phyloP scores from a whole-genome alignment of 2,113 vertebrate species.

The Scytalopus superciliaris region DNA sequence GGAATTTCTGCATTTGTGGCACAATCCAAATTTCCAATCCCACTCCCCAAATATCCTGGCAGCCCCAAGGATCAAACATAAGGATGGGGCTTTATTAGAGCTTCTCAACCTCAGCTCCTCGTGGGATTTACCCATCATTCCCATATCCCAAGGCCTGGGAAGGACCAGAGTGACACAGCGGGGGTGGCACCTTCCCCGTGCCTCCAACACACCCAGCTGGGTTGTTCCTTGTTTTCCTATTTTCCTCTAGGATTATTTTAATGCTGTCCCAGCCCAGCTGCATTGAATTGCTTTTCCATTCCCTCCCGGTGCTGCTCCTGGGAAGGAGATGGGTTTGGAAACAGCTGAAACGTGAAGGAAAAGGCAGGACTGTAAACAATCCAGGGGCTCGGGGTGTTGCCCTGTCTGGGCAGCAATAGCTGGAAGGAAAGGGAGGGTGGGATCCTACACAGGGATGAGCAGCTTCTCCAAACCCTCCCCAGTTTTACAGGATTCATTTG shows the following conservation, averaged over 20 bases:
- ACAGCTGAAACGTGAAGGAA: neutral
- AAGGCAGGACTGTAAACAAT: neutral
- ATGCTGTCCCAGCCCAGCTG: neutral
- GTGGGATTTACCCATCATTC: neutral
- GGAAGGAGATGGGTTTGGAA: neutral
- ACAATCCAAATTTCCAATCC: neutral
- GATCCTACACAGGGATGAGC: neutral
- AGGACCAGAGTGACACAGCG: neutral
- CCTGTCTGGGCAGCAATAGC: neutral
- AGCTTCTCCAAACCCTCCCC: neutral
- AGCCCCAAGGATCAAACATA: neutral
- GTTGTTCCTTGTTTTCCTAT: neutral
- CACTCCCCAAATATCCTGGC: neutral
- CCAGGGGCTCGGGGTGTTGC: neutral
- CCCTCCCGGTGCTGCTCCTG: neutral
- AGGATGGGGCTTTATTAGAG: neutral
- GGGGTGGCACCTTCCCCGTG: neutral
- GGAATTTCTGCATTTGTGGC: neutral
- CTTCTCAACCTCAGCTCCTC: neutral
- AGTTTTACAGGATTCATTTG: accelerated
- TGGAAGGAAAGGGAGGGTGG: conserved; percentile 52
- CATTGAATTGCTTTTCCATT: neutral
- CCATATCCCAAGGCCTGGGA: neutral
- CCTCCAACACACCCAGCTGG: neutral
- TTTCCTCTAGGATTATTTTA: neutral